Conservation (phyloP, 2,888 invertebrate species). For the Athetis lepigone region DNA sequence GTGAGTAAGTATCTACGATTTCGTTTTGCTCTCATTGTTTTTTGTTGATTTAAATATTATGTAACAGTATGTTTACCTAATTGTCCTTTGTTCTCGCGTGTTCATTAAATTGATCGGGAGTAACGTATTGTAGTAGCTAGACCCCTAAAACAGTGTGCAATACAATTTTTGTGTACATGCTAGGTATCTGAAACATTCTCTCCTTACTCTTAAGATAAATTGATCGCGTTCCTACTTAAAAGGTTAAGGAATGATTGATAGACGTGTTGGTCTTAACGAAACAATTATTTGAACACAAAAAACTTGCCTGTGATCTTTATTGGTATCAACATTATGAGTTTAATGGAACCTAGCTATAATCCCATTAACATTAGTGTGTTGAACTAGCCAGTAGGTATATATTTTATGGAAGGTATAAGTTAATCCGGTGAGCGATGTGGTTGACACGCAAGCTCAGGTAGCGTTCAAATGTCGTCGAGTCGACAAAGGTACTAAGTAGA, state of each 20-base stretch:
- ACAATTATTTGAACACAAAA: slow-evolving; percentile 63
- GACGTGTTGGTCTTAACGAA: slow-evolving; percentile 52
- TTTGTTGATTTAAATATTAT: background rate
- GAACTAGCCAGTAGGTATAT: slow-evolving; percentile 71
- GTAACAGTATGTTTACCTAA: background rate
- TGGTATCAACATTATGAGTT: slow-evolving; percentile 77
- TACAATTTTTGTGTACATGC: background rate
- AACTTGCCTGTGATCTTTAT: slow-evolving; percentile 77
- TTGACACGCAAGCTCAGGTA: slow-evolving; percentile 81
- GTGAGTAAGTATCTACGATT: slow-evolving; percentile 3
- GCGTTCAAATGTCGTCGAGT: slow-evolving; percentile 64
- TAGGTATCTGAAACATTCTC: slow-evolving; percentile 4
- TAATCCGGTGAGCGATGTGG: slow-evolving; percentile 81
- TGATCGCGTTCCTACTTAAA: slow-evolving; percentile 30
- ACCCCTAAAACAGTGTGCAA: background rate
- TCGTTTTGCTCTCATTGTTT: slow-evolving; percentile 9
- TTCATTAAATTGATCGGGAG: slow-evolving; percentile 7
- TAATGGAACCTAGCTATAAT: slow-evolving; percentile 81
- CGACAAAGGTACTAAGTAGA: slow-evolving; percentile 47
- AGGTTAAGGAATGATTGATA: slow-evolving; percentile 55
- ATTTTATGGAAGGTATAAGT: slow-evolving; percentile 81
- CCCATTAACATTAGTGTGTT: slow-evolving; percentile 81
- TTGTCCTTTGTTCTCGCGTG: background rate
- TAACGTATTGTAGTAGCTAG: background rate
- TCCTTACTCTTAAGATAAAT: slow-evolving; percentile 31